A percentile compares a stretch with the other conserved stretches of the same genome.
Evolutionary conservation across 2,797 vertebrate genomes (phyloP).

Genomic region (Phaenicophaeus curvirostris): DNA sequence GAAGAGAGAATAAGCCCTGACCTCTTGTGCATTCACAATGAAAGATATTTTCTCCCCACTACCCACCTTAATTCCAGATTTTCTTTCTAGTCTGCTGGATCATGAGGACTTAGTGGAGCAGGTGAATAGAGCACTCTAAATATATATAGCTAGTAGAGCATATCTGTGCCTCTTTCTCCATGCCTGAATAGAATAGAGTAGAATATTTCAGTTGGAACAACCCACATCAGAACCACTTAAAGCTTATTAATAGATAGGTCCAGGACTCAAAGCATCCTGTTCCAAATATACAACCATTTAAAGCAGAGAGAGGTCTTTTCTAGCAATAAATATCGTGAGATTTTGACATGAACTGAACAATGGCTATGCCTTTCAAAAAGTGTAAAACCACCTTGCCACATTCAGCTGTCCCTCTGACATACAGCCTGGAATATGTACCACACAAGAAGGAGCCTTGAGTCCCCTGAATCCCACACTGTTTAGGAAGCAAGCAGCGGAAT

Average conservation of each 20-base stretch:
- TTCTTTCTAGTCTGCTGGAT: neutral
- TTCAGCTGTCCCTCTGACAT: neutral
- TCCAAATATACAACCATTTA: neutral
- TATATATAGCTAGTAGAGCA: neutral
- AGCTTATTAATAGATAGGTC: neutral
- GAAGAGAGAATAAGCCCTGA: neutral
- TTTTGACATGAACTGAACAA: neutral
- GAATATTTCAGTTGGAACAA: neutral
- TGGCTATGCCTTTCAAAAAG: neutral
- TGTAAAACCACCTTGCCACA: rapidly evolving
- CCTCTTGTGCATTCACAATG: neutral
- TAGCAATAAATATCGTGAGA: neutral
- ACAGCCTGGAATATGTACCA: neutral
- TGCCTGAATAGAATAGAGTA: neutral
- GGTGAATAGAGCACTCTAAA: neutral
- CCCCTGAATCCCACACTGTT: neutral
- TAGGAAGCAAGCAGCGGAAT: slow-evolving; percentile 17
- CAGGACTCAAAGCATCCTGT: neutral
- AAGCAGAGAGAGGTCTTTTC: neutral
- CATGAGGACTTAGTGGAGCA: neutral
- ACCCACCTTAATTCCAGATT: neutral
- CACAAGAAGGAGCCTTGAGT: neutral
- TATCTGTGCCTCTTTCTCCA: neutral
- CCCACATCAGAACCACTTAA: neutral
- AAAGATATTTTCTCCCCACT: neutral